phyloP scores from a whole-genome alignment of 2,113 vertebrate species.

The Hyla sarda region DNA sequence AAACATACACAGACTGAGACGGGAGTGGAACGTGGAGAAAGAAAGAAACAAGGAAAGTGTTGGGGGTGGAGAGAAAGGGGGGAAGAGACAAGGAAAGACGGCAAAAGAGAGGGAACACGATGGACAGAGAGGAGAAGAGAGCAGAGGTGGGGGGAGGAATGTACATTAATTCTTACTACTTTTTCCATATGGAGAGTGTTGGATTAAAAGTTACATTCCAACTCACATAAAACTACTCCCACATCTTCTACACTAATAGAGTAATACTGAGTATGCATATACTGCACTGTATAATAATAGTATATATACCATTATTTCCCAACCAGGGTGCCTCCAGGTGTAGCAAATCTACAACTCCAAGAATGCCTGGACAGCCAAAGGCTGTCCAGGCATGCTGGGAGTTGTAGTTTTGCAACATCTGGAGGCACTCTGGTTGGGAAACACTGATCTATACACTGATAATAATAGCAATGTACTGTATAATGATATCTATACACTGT shows the following conservation, averaged over 20 bases:
- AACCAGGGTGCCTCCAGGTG: too few relatives aligned
- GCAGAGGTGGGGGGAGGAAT: neutral
- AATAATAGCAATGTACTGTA: too few relatives aligned
- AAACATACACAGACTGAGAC: conserved; percentile 55
- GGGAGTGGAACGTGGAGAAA: conserved; percentile 34
- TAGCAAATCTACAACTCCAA: too few relatives aligned
- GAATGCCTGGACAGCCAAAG: too few relatives aligned
- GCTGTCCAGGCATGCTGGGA: too few relatives aligned
- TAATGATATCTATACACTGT: neutral
- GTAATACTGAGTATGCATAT: neutral
- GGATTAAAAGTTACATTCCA: conserved; percentile 28
- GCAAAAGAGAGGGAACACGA: neutral
- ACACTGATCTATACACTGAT: too few relatives aligned
- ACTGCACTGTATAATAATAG: neutral
- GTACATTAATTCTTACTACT: conserved; percentile 25
- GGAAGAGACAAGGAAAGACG: conserved; percentile 9
- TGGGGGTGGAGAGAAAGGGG: conserved; percentile 35
- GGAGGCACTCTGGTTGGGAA: too few relatives aligned
- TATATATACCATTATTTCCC: too few relatives aligned
- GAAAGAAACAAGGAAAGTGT: conserved; percentile 30
- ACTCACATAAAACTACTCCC: conserved; percentile 20
- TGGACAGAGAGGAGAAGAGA: neutral
- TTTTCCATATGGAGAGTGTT: conserved; percentile 26
- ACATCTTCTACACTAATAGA: neutral
- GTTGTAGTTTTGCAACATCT: too few relatives aligned